Conservation (phyloP, 2,888 invertebrate species). For the Ariolimax columbianus region DNA sequence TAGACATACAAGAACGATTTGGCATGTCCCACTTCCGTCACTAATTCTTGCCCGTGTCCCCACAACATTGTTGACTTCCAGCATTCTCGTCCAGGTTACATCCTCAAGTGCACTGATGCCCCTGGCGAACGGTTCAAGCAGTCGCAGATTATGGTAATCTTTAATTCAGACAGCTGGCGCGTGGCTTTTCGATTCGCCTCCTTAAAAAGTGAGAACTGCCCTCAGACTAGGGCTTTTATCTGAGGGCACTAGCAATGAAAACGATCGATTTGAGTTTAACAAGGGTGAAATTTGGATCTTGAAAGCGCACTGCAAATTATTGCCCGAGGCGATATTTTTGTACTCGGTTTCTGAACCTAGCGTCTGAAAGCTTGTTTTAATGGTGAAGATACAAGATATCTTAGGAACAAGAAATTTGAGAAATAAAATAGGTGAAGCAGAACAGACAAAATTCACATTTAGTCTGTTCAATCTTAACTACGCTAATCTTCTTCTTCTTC, state of each 20-base stretch:
- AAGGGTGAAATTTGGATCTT: constrained; percentile 37
- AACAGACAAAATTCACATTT: background rate
- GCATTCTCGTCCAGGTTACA: background rate
- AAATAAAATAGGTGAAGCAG: background rate
- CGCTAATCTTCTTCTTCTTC: no score
- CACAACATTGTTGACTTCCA: no score
- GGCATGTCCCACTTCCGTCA: background rate
- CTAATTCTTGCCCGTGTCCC: background rate
- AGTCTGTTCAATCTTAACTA: background rate
- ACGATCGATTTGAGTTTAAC: constrained; percentile 36
- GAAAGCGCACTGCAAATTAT: constrained; percentile 28
- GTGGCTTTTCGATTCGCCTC: constrained; percentile 21
- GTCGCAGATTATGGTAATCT: constrained; percentile 35
- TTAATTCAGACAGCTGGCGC: constrained; percentile 34
- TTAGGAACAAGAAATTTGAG: background rate
- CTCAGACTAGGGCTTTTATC: constrained; percentile 12
- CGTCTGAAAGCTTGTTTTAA: background rate
- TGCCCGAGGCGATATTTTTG: constrained; percentile 17
- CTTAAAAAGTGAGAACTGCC: background rate
- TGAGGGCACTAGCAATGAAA: constrained; percentile 13
- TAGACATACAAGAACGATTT: background rate
- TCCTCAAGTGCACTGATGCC: background rate
- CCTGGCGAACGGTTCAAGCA: constrained; percentile 13
- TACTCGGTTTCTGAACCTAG: background rate
- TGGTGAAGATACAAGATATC: background rate